These are phyloP conservation scores for Caranx melampygus DNA, from an alignment of 2,113 vertebrate species.

Conservation along the genomic window DNA sequence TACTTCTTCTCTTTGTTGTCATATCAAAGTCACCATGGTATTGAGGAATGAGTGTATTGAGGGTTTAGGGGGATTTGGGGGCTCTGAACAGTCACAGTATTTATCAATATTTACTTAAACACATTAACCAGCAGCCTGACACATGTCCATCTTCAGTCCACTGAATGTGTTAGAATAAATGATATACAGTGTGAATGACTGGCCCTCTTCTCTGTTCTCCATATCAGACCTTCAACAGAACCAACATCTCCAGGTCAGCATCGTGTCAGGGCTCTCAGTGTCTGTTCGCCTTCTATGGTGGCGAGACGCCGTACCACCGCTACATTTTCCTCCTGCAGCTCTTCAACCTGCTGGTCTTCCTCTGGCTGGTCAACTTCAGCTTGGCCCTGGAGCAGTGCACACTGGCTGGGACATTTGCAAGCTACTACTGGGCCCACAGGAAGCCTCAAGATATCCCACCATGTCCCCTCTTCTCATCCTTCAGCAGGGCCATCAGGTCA, in stretches of 20 bases:
- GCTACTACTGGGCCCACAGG: conserved; percentile 92
- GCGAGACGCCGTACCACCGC: conserved; percentile 87
- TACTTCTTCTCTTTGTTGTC: background rate
- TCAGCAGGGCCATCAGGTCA: conserved; percentile 89
- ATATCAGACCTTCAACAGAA: conserved; percentile 87
- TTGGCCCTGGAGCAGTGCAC: conserved; percentile 92
- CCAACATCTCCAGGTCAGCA: conserved; percentile 78
- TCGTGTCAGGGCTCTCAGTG: conserved; percentile 88
- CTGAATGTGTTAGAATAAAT: too few species aligned
- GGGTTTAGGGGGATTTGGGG: too few species aligned
- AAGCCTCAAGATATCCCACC: conserved; percentile 91
- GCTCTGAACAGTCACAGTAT: background rate
- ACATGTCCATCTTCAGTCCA: too few species aligned
- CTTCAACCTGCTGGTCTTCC: conserved; percentile 90
- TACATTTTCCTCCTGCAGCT: conserved; percentile 89
- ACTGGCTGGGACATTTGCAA: conserved; percentile 91
- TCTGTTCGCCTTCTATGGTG: conserved; percentile 91
- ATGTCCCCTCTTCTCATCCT: conserved; percentile 87
- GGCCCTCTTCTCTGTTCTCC: too few species aligned
- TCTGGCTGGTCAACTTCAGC: conserved; percentile 94
- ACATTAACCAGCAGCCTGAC: too few species aligned
- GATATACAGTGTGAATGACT: too few species aligned
- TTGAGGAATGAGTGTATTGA: too few species aligned
- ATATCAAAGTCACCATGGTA: background rate
- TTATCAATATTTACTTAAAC: too few species aligned